A percentile compares a stretch with the other conserved stretches of the same genome.
phyloP scores from a whole-genome alignment of 1,140 invertebrate species.

The Drosophila tristis region DNA sequence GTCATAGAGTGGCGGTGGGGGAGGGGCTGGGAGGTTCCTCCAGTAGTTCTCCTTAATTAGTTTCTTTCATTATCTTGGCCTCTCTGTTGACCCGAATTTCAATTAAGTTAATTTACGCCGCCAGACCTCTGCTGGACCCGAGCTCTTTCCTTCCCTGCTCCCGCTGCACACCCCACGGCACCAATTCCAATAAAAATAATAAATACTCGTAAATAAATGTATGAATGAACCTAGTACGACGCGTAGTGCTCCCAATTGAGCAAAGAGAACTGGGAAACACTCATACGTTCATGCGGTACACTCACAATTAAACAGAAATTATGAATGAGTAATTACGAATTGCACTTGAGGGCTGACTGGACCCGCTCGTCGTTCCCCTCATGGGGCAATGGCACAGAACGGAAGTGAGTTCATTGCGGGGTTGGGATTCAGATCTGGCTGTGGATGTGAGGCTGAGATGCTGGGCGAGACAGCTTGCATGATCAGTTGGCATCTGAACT shows the following conservation, averaged over 20 bases:
- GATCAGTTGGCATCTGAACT: slow-evolving; percentile 52
- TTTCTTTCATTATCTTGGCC: slow-evolving; percentile 84
- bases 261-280: not conserved
- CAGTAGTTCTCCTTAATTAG: slow-evolving; percentile 72
- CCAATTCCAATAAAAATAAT: slow-evolving; percentile 52
- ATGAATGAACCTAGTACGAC: slow-evolving; percentile 54
- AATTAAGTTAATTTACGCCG: slow-evolving; percentile 84
- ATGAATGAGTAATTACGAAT: slow-evolving; percentile 75
- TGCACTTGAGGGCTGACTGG: slow-evolving; percentile 57
- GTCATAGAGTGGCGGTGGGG: not conserved
- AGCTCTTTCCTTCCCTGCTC: slow-evolving; percentile 6
- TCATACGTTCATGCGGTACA: not conserved
- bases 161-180: slow-evolving; percentile 6
- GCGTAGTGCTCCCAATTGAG: slow-evolving; percentile 55
- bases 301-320: slow-evolving; percentile 75
- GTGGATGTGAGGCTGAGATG: slow-evolving; percentile 22
- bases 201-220: slow-evolving; percentile 44
- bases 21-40: too few species aligned
- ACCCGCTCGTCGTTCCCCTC: slow-evolving; percentile 1
- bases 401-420: slow-evolving; percentile 72
- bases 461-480: slow-evolving; percentile 33
- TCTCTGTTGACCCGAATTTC: slow-evolving; percentile 84
- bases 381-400: slow-evolving; percentile 20
- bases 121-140: slow-evolving; percentile 21
- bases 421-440: slow-evolving; percentile 35